A percentile compares a stretch with the other conserved stretches of the same genome.
phyloP scores from a whole-genome alignment of 1,140 invertebrate species.

The Neodiprion virginianus region DNA sequence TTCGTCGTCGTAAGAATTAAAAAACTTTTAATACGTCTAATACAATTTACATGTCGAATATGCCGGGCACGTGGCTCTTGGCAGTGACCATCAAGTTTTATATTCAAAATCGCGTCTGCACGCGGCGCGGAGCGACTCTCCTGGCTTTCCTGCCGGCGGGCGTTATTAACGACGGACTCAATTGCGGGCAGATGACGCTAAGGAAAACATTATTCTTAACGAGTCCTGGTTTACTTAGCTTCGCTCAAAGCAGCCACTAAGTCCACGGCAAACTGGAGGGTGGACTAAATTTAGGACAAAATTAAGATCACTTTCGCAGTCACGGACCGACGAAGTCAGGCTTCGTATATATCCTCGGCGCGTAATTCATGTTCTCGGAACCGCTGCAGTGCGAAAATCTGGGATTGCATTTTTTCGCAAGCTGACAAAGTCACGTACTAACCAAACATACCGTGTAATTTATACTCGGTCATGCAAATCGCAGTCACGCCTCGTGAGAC shows the following conservation, averaged over 20 bases:
- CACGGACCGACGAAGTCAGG: background rate
- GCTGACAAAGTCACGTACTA: too few relatives aligned
- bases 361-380: background rate
- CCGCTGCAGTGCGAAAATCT: too few relatives aligned
- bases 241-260: background rate
- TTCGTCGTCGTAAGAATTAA: background rate
- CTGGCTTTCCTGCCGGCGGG: background rate
- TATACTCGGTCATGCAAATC: too few relatives aligned
- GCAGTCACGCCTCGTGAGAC: too few relatives aligned
- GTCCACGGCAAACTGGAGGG: slow-evolving; percentile 1
- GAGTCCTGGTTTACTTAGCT: slow-evolving; percentile 4
- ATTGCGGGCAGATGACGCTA: background rate
- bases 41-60: background rate
- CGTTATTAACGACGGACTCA: slow-evolving; percentile 5
- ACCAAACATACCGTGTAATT: too few relatives aligned
- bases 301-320: slow-evolving; percentile 1
- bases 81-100: slow-evolving; percentile 7
- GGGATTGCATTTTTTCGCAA: too few relatives aligned
- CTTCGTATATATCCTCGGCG: background rate
- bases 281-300: slow-evolving; percentile 1
- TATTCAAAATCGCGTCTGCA: background rate
- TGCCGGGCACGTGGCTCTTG: background rate
- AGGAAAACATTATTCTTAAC: slow-evolving; percentile 5
- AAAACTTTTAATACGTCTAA: background rate
- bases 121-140: background rate